phyloP scores from a whole-genome alignment of 2,888 invertebrate genomes.

The Atrina japonica region DNA sequence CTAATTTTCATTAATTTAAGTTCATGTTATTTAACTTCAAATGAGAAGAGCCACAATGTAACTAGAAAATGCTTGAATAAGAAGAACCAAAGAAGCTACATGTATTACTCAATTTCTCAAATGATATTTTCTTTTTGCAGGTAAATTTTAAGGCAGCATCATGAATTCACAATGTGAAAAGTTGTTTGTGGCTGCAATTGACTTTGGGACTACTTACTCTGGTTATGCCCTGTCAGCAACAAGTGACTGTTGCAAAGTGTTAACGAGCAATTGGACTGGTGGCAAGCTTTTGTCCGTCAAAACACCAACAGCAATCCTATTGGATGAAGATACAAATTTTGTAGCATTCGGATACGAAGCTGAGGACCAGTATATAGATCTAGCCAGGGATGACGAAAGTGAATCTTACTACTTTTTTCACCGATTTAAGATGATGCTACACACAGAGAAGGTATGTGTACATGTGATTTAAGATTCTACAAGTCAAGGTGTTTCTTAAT shows the following conservation, averaged over 20 bases:
- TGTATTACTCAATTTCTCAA: too few relatives aligned
- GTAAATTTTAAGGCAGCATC: too few relatives aligned
- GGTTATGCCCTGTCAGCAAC: constrained; percentile 20
- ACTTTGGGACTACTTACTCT: constrained; percentile 29
- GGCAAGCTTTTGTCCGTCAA: constrained; percentile 19
- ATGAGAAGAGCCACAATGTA: too few relatives aligned
- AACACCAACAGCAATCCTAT: constrained; percentile 37
- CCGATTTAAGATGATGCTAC: constrained; percentile 36
- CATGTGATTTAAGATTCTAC: too few relatives aligned
- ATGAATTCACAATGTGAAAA: constrained; percentile 16
- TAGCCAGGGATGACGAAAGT: constrained; percentile 17
- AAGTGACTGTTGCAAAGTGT: constrained; percentile 12
- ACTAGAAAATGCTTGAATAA: too few relatives aligned
- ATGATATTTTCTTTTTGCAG: too few relatives aligned
- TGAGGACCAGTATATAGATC: constrained; percentile 15
- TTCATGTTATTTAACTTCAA: too few relatives aligned
- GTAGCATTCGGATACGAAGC: constrained; percentile 35
- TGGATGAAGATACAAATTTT: constrained; percentile 17
- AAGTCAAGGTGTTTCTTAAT: too few relatives aligned
- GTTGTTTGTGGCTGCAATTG: constrained; percentile 22
- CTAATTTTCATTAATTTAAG: too few relatives aligned
- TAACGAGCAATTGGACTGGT: constrained; percentile 18
- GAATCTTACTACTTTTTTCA: constrained; percentile 36
- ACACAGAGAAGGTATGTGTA: constrained; percentile 22
- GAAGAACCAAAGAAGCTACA: too few relatives aligned